A percentile compares a stretch with the other conserved stretches of the same genome.
These are phyloP conservation scores for Conops quadrifasciatus DNA, from an alignment of 2,888 invertebrate genomes.

Conservation along the genomic window DNA sequence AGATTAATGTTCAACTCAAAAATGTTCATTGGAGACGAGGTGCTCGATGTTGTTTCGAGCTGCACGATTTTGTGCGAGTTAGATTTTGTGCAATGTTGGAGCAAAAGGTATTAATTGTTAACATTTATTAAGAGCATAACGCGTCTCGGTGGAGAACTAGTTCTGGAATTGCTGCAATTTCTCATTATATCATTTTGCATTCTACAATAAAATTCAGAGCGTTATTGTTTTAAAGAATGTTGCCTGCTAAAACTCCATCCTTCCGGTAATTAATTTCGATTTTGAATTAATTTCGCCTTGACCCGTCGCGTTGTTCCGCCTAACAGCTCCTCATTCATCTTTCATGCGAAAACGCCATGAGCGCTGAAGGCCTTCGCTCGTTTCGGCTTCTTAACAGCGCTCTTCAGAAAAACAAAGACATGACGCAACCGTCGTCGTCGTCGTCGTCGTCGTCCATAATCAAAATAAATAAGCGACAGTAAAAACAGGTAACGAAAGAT, in stretches of 20 bases:
- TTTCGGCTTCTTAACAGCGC: not conserved
- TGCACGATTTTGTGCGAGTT: not conserved
- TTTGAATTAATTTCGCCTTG: constrained; percentile 31
- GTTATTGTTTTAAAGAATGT: too few species aligned
- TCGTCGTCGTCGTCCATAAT: too few species aligned
- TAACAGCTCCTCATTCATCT: constrained; percentile 30
- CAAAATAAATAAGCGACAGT: constrained; percentile 49
- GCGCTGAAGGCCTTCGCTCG: not conserved
- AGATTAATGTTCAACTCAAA: not conserved
- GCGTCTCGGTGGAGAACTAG: not conserved
- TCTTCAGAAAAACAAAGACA: constrained; percentile 8
- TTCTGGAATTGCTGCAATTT: not conserved
- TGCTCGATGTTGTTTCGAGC: not conserved
- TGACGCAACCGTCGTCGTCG: constrained; percentile 2
- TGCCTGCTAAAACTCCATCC: not conserved
- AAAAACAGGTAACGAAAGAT: constrained; percentile 49
- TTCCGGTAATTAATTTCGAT: constrained; percentile 21
- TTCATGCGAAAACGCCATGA: constrained; percentile 10
- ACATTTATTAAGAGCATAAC: not conserved
- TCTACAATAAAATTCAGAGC: too few species aligned
- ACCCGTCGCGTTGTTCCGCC: constrained; percentile 26
- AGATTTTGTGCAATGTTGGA: too few species aligned
- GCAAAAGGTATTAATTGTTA: not conserved
- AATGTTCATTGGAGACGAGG: not conserved
- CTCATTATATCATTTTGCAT: too few species aligned